Evolutionary conservation across 2,888 invertebrate species (phyloP), one percentile per base, ranked within the genome.

Genomic region (Catocala sponsa): DNA sequence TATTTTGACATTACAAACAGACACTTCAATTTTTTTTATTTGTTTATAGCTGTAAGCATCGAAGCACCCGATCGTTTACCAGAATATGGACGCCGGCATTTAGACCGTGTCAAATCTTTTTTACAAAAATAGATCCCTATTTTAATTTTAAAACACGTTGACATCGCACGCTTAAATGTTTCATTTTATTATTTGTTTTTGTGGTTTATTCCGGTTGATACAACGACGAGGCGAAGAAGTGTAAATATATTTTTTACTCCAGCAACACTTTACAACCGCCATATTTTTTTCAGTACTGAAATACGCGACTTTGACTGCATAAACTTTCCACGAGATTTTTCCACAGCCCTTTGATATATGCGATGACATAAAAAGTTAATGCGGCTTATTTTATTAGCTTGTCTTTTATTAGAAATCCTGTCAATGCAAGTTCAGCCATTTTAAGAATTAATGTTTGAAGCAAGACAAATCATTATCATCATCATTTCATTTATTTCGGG

Each of bases 171-270:
- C 60, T 65, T 59, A 63, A 67, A 68, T 50, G 51, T 42, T 59
- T 55, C 68, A 47, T 70, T 76, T 78, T 78, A 78, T 72, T 77
- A 69, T 76, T 77, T 76, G 75, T 76, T 77, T 74, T 72, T 57
- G 68, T 63, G 60, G 41, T 64, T 72, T 67, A 52, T 69, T 60
- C 55, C 12, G 15, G 51, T 48, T 64, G 62, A 59, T 63, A 59
- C 58, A 38, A 6, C 48, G 55, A 9, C 46, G 59, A 11, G 48
- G 46, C 11, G n/a, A 51, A 47, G 59, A 60, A 1, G 43, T 63
- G 59, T 51, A 54, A 56, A 38, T 41, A 33, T 68, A 2, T 59
- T 60, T 58, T 61, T 55, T 42, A 52, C 43, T 13, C 13, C 46
- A 47, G 13, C 61, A 56, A 32, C 46, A 55, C 35, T 75, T 68